Conservation (phyloP, 2,888 invertebrate genomes). For the Odontocolon sp. region DNA sequence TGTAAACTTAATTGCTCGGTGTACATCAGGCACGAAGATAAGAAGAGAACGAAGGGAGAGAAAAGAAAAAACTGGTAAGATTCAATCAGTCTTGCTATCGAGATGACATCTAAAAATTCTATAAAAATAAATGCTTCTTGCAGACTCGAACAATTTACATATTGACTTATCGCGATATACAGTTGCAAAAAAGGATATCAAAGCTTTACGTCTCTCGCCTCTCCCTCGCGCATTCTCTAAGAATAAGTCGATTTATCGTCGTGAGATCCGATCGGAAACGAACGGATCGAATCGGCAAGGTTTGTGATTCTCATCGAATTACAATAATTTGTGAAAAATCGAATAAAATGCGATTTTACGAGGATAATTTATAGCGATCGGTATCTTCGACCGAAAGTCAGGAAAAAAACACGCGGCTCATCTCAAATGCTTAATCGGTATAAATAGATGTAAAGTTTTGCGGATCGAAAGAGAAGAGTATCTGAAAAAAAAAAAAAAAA, state of each 20-base stretch:
- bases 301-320: no score
- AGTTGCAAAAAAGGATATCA: conserved; percentile 12
- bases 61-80: conserved; percentile 31
- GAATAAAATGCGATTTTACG: neutral
- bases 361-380: neutral
- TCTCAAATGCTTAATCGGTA: conserved; percentile 55
- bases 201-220: conserved; percentile 41
- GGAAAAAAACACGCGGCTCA: conserved; percentile 34
- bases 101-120: conserved; percentile 8
- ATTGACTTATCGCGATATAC: conserved; percentile 25
- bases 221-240: conserved; percentile 29
- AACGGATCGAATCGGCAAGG: conserved; percentile 19
- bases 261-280: neutral
- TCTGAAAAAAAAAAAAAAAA: conserved; percentile 24
- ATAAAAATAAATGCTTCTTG: conserved; percentile 42
- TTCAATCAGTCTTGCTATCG: conserved; percentile 30
- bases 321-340: no score
- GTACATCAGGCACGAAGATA: conserved; percentile 71
- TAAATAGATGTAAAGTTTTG: conserved; percentile 51
- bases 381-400: neutral
- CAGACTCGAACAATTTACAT: conserved; percentile 17
- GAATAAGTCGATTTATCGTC: conserved; percentile 14
- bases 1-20: conserved; percentile 67
- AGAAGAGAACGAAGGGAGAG: neutral
- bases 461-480: conserved; percentile 34